Conservation (phyloP, 1,140 invertebrate species). For the Lordiphosa mommai region DNA sequence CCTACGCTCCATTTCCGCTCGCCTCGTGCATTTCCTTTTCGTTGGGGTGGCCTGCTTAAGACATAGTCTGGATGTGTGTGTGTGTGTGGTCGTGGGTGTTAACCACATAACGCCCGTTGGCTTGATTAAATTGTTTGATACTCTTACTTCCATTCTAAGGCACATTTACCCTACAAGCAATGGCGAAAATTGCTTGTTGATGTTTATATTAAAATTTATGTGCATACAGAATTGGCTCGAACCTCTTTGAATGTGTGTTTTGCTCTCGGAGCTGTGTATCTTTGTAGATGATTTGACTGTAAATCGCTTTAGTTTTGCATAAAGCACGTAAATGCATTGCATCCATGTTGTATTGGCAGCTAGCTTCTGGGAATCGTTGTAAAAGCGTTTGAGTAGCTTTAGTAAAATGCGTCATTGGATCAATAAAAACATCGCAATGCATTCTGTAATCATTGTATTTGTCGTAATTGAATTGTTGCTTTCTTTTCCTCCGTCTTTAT, state of each 20-base stretch:
- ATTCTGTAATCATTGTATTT: no score
- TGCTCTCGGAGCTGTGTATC: neutral
- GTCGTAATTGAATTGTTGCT: no score
- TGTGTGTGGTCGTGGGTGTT: constrained; percentile 25
- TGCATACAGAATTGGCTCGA: constrained; percentile 24
- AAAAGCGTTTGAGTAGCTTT: no score
- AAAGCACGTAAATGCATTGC: constrained; percentile 22
- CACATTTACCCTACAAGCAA: constrained; percentile 8
- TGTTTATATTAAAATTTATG: constrained; percentile 54
- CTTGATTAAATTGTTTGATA: constrained; percentile 69
- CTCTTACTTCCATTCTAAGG: constrained; percentile 8
- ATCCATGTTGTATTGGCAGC: neutral
- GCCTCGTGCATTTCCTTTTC: constrained; percentile 53
- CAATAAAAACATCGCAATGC: no score
- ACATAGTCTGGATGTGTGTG: constrained; percentile 23
- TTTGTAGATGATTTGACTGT: constrained; percentile 26
- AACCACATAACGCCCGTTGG: constrained; percentile 55
- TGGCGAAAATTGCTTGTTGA: constrained; percentile 53
- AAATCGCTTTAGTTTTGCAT: constrained; percentile 46
- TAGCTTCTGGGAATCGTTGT: neutral
- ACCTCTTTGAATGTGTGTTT: neutral
- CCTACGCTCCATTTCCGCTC: constrained; percentile 49
- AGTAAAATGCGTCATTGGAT: no score
- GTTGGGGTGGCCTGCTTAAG: constrained; percentile 28
- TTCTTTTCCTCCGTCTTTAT: no score